Conservation (phyloP, 2,113 vertebrate genomes). For the Brachirus orientalis region DNA sequence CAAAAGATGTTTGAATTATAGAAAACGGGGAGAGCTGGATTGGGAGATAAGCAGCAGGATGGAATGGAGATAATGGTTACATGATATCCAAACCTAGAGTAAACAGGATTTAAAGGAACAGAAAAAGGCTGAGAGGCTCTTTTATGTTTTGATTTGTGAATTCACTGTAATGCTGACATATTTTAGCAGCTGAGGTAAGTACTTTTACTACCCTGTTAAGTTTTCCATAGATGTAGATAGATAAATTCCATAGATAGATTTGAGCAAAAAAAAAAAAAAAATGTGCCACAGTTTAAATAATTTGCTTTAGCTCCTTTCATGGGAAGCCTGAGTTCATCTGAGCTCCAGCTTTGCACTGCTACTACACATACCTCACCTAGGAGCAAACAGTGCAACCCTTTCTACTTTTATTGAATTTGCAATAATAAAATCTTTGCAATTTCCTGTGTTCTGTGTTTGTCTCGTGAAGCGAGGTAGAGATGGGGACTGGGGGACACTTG, state of each 20-base stretch:
- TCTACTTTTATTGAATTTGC: slow-evolving; percentile 79
- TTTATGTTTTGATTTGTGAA: neutral
- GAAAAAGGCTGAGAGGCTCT: slow-evolving; percentile 1
- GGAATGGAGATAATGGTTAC: neutral
- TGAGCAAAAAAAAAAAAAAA: no score
- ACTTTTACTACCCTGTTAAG: neutral
- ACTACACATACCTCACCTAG: slow-evolving; percentile 42
- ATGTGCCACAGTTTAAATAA: neutral
- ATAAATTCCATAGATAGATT: no score
- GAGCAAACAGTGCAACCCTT: slow-evolving; percentile 55
- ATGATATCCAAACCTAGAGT: slow-evolving; percentile 4
- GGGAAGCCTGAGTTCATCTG: slow-evolving; percentile 2
- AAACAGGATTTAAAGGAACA: slow-evolving; percentile 16
- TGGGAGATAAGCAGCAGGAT: neutral
- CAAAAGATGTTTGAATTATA: neutral
- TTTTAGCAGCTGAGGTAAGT: slow-evolving; percentile 1
- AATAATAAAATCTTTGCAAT: slow-evolving; percentile 86
- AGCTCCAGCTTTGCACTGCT: slow-evolving; percentile 17
- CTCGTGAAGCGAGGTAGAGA: slow-evolving; percentile 58
- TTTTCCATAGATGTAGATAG: neutral
- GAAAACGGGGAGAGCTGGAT: neutral
- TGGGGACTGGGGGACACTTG: slow-evolving; percentile 64
- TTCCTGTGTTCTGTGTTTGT: slow-evolving; percentile 79
- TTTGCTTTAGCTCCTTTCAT: slow-evolving; percentile 8
- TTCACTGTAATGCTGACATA: slow-evolving; percentile 1